Conservation (phyloP, 2,797 vertebrate species). For the Tiaroga cobitis region DNA sequence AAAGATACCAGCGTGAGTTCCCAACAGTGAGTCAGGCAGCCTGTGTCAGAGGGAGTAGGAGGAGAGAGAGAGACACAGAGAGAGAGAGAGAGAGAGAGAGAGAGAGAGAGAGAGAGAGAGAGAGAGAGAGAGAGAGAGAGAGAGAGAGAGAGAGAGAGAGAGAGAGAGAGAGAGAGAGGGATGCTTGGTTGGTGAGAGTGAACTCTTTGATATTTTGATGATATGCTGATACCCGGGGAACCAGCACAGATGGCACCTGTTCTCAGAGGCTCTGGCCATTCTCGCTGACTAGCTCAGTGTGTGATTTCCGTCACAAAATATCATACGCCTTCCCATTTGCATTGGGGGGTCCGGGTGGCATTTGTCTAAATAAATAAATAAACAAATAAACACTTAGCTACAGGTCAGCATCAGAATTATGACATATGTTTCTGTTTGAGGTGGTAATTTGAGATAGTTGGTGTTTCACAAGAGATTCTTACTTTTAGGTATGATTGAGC, state of each 20-base stretch:
- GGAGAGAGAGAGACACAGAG: conserved; percentile 40
- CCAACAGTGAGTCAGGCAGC: conserved; percentile 55
- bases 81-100: conserved; percentile 43
- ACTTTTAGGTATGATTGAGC: not conserved
- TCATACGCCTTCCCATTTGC: conserved; percentile 37
- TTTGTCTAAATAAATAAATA: conserved; percentile 24
- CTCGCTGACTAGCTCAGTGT: conserved; percentile 39
- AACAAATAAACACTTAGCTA: not conserved
- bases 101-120: conserved; percentile 33
- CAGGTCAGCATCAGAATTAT: not conserved
- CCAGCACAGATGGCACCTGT: conserved; percentile 61
- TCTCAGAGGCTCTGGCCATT: conserved; percentile 45
- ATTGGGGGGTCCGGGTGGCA: not conserved
- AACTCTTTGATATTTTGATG: conserved; percentile 65
- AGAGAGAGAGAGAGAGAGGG: conserved; percentile 34
- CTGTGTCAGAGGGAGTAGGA: conserved; percentile 42
- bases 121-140: conserved; percentile 25
- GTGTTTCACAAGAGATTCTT: not conserved
- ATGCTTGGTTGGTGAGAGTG: conserved; percentile 42
- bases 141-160: conserved; percentile 37
- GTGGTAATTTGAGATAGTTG: not conserved
- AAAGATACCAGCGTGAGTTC: conserved; percentile 47
- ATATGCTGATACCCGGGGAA: conserved; percentile 56
- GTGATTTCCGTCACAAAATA: conserved; percentile 43
- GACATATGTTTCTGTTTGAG: conserved; percentile 14